Evolutionary conservation across 2,797 vertebrate genomes (phyloP), one percentile per base, ranked within the genome.

Genomic region (Parotocinclus haroldoi): DNA sequence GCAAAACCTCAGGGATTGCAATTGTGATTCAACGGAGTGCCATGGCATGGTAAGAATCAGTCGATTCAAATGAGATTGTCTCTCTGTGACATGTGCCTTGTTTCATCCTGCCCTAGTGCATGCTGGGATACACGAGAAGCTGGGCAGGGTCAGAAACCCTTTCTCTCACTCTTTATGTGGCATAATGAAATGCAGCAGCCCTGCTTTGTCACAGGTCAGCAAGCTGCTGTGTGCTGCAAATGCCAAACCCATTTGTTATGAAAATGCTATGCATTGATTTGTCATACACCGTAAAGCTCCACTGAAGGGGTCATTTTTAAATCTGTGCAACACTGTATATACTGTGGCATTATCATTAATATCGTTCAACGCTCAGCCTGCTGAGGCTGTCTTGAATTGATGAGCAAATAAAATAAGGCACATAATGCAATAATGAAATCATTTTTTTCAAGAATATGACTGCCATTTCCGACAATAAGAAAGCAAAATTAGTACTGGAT

Each of bases 301-400:
- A 76, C 70, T 72, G 68, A 67, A 73, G 72, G 75, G 61, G 70
- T 68, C 67, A 72, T 75, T 77, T 80, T 61, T 69, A 83, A 84
- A 86, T 77, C 39, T 76, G 71, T 73, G 83, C 78, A 72, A 81
- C 78, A 75, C 81, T 78, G 68, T 77, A 80, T 74, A 75, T 81
- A 79, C 77, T 80, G 79, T 83, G 83, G 80, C 81, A 79, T 77
- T 77, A 83, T 82, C 85, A 85, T 88, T 85, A 82, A 87, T 85
- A 87, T 79, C 84, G 80, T 82, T 37, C 17, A 38, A 51, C 50
- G 54, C 10, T 51, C 12, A 18, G 18, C 48, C 48, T 62, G 50
- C 66, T 14, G 49, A 50, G 46, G 5, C 61, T 39, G 48, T 37
- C 54, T 44, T 62, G 60, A 69, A 62, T 59, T 38, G 40, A 52